Conservation (phyloP, 1,140 invertebrate genomes). For the Adelges cooleyi region DNA sequence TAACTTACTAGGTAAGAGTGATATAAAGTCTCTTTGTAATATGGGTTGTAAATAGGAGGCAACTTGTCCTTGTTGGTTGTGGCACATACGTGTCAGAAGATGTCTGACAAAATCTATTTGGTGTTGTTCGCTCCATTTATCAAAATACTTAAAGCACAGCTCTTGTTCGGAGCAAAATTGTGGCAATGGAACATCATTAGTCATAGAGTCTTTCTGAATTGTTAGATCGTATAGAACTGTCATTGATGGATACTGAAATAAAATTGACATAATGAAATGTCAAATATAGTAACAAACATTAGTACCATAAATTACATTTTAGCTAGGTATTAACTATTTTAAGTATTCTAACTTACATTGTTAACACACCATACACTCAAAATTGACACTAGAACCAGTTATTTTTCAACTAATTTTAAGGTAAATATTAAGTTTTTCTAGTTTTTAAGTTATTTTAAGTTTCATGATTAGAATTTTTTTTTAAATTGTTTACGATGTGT, state of each 20-base stretch:
- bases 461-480: too few relatives aligned
- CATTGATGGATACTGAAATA: conserved; percentile 34
- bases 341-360: too few relatives aligned
- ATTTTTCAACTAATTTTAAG: too few relatives aligned
- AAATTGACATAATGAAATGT: too few relatives aligned
- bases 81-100: conserved; percentile 89
- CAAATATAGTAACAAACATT: too few relatives aligned
- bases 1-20: conserved; percentile 90
- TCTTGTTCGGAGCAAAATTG: conserved; percentile 69
- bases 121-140: conserved; percentile 80
- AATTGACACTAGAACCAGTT: too few relatives aligned
- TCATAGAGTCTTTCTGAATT: conserved; percentile 34
- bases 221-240: conserved; percentile 35
- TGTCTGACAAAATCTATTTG: conserved; percentile 96
- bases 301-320: too few relatives aligned
- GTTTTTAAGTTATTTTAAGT: too few relatives aligned
- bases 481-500: too few relatives aligned
- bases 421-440: too few relatives aligned
- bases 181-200: conserved; percentile 35
- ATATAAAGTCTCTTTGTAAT: conserved; percentile 97
- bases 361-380: too few relatives aligned
- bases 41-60: conserved; percentile 96
- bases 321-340: too few relatives aligned
- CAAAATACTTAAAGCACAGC: conserved; percentile 73
- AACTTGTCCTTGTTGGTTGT: conserved; percentile 97